Evolutionary conservation across 2,113 vertebrate species (phyloP).

Genomic region (Rhinoderma darwinii): DNA sequence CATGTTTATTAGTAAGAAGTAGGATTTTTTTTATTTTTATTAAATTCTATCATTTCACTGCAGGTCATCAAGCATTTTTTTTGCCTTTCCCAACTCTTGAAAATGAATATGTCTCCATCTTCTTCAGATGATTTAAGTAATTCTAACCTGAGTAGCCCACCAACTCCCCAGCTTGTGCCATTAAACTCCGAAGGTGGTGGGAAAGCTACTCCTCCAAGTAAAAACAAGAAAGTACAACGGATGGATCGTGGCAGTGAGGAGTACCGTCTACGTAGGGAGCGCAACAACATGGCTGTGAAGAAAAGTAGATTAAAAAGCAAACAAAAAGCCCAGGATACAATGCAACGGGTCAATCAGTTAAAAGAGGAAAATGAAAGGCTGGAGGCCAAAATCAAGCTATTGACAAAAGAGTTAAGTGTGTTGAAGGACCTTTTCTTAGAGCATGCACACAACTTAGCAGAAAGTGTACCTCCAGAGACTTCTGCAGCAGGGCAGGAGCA

Average conservation of each 20-base stretch:
- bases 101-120: slow-evolving; percentile 48
- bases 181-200: slow-evolving; percentile 81
- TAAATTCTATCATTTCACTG: background rate
- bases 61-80: background rate
- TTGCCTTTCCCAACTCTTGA: background rate
- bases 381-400: slow-evolving; percentile 96
- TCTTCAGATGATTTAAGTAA: slow-evolving; percentile 30
- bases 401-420: slow-evolving; percentile 96
- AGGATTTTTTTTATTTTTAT: background rate
- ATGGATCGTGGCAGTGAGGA: slow-evolving; percentile 93
- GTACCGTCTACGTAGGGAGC: slow-evolving; percentile 89
- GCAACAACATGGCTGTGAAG: slow-evolving; percentile 98
- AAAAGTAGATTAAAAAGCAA: slow-evolving; percentile 98
- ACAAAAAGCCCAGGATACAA: slow-evolving; percentile 95
- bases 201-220: slow-evolving; percentile 83
- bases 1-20: background rate
- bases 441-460: slow-evolving; percentile 94
- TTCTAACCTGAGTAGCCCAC: slow-evolving; percentile 71
- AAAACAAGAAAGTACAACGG: slow-evolving; percentile 83
- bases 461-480: slow-evolving; percentile 83
- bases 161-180: slow-evolving; percentile 85
- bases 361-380: slow-evolving; percentile 98
- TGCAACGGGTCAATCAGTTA: slow-evolving; percentile 95
- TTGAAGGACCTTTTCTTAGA: slow-evolving; percentile 99
- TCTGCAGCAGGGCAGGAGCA: slow-evolving; percentile 68